Evolutionary conservation across 2,888 invertebrate species (phyloP), one percentile per base, ranked within the genome.

Genomic region (Odontocerum albicorne): DNA sequence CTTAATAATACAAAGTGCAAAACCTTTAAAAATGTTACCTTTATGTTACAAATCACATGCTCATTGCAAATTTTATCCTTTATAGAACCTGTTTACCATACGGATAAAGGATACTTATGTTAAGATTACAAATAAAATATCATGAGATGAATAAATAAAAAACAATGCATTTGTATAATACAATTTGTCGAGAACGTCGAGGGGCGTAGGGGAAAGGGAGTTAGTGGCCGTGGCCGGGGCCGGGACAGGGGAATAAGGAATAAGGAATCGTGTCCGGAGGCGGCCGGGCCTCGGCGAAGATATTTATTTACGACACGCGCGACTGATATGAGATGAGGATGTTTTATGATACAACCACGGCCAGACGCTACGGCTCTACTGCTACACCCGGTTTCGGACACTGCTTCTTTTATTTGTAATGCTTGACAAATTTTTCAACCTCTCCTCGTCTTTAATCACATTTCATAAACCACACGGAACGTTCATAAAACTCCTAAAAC

Each of bases 261-360:
- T n/a, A n/a, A 21, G 47, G 47, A 47, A 36, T 47, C 36, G 13
- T 22, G 27, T 7, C 27, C 10, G 27, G 27, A 27, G 6, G 10
- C 13, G 21, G 17, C 12, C 45, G 45, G 33, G 17, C 17, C 33
- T 12, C 42, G 35, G 44, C 12, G 4, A 35, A 55, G 50, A 55
- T 55, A 50, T 55, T 55, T 55, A 55, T 55, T 55, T 55, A 50
- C 55, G 49, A 55, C 55, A 44, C 49, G 45, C 49, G 55, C 50
- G 51, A 39, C 56, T 56, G 56, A 56, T 56, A 56, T 56, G 56
- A 55, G 55, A 55, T 49, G 55, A 31, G 42, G 36, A 45, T 56
- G 51, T 40, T 56, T 56, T 50, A 55, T 50, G 45, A 32, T 16
- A 44, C 49, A 44, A 36, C 45, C 27, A 15, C 44, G 39, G 44